phyloP scores from a whole-genome alignment of 1,140 invertebrate genomes.

The Tetragonula clypearis region DNA sequence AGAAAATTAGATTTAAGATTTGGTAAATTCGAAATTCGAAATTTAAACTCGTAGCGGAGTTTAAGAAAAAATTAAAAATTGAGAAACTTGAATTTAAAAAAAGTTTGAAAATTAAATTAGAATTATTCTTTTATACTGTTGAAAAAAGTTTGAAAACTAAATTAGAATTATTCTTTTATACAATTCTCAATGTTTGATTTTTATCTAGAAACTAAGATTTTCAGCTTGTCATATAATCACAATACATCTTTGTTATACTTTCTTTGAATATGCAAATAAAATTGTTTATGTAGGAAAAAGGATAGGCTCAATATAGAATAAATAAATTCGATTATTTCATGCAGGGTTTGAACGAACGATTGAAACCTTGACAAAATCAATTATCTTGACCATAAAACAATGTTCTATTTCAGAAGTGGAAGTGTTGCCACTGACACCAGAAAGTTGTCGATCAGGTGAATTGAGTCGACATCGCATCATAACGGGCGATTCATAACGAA shows the following conservation, averaged over 20 bases:
- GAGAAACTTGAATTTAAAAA: too few relatives aligned
- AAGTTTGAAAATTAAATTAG: too few relatives aligned
- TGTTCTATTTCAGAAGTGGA: slow-evolving; percentile 12
- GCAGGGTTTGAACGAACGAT: neutral
- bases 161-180: too few relatives aligned
- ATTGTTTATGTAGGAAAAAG: neutral
- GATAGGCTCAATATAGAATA: neutral
- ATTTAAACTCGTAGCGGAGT: too few relatives aligned
- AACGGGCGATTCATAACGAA: neutral
- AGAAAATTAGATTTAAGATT: too few relatives aligned
- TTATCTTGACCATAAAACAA: neutral
- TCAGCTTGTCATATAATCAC: neutral
- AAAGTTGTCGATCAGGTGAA: slow-evolving; percentile 14
- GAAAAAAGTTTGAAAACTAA: too few relatives aligned
- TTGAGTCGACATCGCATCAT: neutral
- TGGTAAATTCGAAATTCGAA: too few relatives aligned
- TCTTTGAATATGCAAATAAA: too few relatives aligned
- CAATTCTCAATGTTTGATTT: neutral
- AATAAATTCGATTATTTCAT: neutral
- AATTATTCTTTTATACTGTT: too few relatives aligned
- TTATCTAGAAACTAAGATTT: neutral
- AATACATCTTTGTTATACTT: neutral
- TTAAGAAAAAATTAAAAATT: too few relatives aligned
- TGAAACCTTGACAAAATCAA: too few relatives aligned
- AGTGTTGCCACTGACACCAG: neutral